These are phyloP conservation scores for Jacana jacana DNA, from an alignment of 2,113 vertebrate species.

Conservation along the genomic window DNA sequence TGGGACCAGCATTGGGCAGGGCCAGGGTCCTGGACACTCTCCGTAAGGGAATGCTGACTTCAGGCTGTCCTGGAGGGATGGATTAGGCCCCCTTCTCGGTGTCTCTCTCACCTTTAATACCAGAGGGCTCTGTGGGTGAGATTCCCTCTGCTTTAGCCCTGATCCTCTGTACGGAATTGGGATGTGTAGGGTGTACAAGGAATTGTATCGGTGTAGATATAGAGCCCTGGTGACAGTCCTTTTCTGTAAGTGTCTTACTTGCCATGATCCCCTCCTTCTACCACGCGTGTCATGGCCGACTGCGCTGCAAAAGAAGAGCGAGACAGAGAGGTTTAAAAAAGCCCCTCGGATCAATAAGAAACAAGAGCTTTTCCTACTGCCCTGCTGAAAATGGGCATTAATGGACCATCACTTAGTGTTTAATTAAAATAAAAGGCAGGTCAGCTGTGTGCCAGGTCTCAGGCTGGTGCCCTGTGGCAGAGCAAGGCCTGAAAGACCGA, in stretches of 20 bases:
- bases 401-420: not conserved
- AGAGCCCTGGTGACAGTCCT: not conserved
- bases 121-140: not conserved
- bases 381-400: not conserved
- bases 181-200: too few species aligned
- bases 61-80: rapidly evolving
- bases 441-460: not conserved
- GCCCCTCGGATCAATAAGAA: not conserved
- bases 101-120: not conserved
- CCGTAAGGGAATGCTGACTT: rapidly evolving
- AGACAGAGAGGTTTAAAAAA: not conserved
- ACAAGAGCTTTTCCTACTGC: not conserved
- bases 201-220: rapidly evolving
- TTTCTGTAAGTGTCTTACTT: not conserved
- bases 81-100: rapidly evolving
- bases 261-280: not conserved
- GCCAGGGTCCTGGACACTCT: rapidly evolving
- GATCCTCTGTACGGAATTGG: rapidly evolving
- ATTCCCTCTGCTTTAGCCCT: not conserved
- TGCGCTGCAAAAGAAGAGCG: not conserved
- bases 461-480: not conserved
- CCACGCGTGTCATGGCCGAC: rapidly evolving
- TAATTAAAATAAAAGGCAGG: not conserved
- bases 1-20: not conserved
- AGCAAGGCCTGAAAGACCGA: not conserved